These are phyloP conservation scores for Hozukius guyotensis DNA, from an alignment of 2,797 vertebrate genomes.

Conservation along the genomic window DNA sequence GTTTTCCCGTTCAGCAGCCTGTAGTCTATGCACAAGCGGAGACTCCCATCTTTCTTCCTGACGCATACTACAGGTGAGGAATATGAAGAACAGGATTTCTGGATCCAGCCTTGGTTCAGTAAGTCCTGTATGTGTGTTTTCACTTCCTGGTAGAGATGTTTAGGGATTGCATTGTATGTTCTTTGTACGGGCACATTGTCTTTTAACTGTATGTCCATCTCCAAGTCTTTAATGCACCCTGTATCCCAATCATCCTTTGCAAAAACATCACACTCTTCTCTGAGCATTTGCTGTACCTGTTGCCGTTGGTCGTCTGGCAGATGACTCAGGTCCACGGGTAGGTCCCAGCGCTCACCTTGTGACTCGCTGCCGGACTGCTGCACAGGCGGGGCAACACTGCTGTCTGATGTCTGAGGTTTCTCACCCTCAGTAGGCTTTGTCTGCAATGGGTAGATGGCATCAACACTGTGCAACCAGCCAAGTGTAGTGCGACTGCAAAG, in stretches of 20 bases:
- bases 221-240: constrained; percentile 9
- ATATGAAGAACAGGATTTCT: constrained; percentile 20
- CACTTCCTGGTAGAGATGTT: constrained; percentile 40
- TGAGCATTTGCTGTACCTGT: constrained; percentile 7
- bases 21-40: not conserved
- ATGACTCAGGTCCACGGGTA: constrained; percentile 33
- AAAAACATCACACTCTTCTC: constrained; percentile 2
- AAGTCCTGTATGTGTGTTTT: constrained; percentile 14
- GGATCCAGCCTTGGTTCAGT: not conserved
- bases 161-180: constrained; percentile 28
- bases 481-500: not conserved
- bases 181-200: constrained; percentile 6
- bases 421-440: not conserved
- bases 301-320: constrained; percentile 1
- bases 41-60: not conserved
- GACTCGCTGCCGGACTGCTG: not conserved
- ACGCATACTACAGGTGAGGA: not conserved
- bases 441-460: not conserved
- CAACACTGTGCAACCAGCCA: constrained; percentile 1
- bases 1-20: not conserved
- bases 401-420: not conserved
- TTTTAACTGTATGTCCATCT: constrained; percentile 27
- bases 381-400: not conserved
- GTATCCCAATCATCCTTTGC: constrained; percentile 33
- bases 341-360: constrained; percentile 22